Evolutionary conservation across 1,140 invertebrate species (phyloP).

Genomic region (Lamellibrachia luymesi): DNA sequence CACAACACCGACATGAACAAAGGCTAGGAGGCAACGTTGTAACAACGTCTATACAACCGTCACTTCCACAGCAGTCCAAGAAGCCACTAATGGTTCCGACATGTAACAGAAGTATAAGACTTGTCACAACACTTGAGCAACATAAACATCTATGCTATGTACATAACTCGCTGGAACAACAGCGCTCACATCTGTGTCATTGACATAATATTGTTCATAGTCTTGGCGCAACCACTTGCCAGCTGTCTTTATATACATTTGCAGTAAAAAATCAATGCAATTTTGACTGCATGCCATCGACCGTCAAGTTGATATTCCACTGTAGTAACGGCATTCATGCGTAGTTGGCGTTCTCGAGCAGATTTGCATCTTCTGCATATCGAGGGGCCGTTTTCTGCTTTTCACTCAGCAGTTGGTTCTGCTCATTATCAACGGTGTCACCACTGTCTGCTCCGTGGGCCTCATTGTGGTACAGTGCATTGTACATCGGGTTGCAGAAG

Average conservation of each 20-base stretch:
- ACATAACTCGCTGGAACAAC: not conserved
- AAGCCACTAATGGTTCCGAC: not conserved
- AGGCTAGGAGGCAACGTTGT: not conserved
- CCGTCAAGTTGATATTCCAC: not conserved
- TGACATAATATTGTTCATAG: not conserved
- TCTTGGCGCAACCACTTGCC: not conserved
- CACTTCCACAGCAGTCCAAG: not conserved
- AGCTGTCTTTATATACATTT: not conserved
- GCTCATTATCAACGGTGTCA: not conserved
- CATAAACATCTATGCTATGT: not conserved
- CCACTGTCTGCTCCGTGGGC: not conserved
- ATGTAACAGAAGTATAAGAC: not conserved
- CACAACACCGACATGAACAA: not conserved
- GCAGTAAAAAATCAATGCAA: not conserved
- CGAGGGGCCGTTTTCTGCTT: not conserved
- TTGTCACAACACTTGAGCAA: not conserved
- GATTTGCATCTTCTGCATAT: not conserved
- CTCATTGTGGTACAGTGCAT: constrained; percentile 56
- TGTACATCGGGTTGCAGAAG: constrained; percentile 83
- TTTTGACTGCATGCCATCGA: not conserved
- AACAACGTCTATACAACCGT: no score
- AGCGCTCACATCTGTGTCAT: not conserved
- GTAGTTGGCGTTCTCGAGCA: not conserved
- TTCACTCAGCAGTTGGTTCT: constrained; percentile 20
- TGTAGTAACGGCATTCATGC: not conserved